Percentiles rank a stretch among this genome's conserved stretches.
Conservation (phyloP, 2,113 vertebrate genomes). For the Pachycephala philippinensis region DNA sequence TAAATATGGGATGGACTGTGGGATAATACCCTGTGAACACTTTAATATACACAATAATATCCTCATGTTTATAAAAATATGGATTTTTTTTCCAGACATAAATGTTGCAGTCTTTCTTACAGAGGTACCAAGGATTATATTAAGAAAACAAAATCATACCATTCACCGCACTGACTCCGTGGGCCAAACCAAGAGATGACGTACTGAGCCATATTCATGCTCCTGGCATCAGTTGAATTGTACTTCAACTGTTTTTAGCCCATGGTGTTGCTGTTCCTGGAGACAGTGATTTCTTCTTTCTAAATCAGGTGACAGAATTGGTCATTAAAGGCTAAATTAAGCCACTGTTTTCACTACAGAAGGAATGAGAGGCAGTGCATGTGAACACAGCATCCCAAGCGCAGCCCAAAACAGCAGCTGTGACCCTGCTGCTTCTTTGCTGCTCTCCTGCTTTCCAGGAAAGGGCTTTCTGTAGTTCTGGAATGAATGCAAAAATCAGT, state of each 20-base stretch:
- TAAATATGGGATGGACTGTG: conserved; percentile 64
- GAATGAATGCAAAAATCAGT: not conserved
- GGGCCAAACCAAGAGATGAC: not conserved
- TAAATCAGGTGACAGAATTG: not conserved
- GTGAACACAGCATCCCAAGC: not conserved
- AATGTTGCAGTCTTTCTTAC: not conserved
- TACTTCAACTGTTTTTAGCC: not conserved
- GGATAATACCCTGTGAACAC: conserved; percentile 63
- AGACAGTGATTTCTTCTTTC: conserved; percentile 11
- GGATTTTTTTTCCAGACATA: conserved; percentile 46
- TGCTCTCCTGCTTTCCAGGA: not conserved
- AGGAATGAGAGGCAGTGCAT: not conserved
- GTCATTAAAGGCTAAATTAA: not conserved
- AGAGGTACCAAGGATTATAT: not conserved
- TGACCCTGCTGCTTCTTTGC: not conserved
- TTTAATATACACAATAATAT: conserved; percentile 65
- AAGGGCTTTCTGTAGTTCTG: not conserved
- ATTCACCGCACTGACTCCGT: not conserved
- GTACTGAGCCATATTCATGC: not conserved
- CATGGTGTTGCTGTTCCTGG: not conserved
- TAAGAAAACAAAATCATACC: not conserved
- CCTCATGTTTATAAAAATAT: conserved; percentile 53
- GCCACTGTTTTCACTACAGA: not conserved
- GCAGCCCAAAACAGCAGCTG: not conserved
- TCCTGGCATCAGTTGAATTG: not conserved